Evolutionary conservation across 2,888 invertebrate species (phyloP).

Genomic region (Toxonevra muliebris): DNA sequence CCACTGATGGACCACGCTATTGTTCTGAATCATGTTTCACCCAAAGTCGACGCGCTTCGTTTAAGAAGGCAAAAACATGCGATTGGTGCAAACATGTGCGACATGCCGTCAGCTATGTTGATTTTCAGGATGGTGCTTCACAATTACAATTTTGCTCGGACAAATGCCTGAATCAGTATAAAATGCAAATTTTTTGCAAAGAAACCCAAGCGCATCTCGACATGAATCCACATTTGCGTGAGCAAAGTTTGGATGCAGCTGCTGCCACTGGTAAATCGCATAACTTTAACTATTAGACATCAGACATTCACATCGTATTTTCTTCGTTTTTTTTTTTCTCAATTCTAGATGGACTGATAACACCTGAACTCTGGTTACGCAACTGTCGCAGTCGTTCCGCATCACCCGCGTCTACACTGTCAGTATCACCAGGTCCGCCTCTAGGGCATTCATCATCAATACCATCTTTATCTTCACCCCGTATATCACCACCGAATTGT

Average conservation of each 20-base stretch:
- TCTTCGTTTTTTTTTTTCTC: too few species aligned
- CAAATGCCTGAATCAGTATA: slow-evolving; percentile 94
- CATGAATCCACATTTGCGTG: slow-evolving; percentile 78
- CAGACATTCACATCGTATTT: too few species aligned
- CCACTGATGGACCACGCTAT: slow-evolving; percentile 66
- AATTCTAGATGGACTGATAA: slow-evolving; percentile 71
- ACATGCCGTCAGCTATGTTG: slow-evolving; percentile 90
- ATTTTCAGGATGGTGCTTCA: slow-evolving; percentile 90
- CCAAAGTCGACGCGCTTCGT: slow-evolving; percentile 87
- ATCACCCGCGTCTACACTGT: slow-evolving; percentile 69
- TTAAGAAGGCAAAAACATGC: slow-evolving; percentile 90
- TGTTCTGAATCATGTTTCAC: slow-evolving; percentile 93
- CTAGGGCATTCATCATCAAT: too few species aligned
- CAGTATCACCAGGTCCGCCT: slow-evolving; percentile 67
- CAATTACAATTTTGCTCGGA: slow-evolving; percentile 92
- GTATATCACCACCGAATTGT: slow-evolving; percentile 20
- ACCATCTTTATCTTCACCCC: background rate
- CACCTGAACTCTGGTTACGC: slow-evolving; percentile 89
- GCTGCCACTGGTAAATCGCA: slow-evolving; percentile 49
- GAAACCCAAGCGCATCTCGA: slow-evolving; percentile 93
- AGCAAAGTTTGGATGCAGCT: slow-evolving; percentile 58
- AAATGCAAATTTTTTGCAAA: slow-evolving; percentile 95
- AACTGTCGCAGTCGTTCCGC: slow-evolving; percentile 78
- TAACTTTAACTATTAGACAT: too few species aligned
- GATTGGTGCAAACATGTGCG: slow-evolving; percentile 93